Conservation (phyloP, 23 tunicate genomes). For the Ascidia mentula region DNA sequence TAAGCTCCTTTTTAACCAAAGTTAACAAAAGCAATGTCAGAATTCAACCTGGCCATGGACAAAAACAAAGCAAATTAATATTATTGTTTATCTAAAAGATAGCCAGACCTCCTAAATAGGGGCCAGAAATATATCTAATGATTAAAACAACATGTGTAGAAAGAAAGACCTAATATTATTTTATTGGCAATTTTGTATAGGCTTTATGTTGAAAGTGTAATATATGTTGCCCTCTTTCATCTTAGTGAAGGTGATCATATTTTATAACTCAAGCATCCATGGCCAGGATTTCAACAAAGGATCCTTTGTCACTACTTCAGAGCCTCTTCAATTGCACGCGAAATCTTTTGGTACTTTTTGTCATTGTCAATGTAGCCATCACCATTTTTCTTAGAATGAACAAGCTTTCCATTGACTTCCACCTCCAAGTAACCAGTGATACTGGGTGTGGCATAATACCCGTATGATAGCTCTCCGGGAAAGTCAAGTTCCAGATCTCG, state of each 20-base stretch:
- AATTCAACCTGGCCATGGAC: not conserved
- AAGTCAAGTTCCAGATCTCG: conserved; percentile 20
- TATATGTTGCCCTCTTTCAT: too few relatives aligned
- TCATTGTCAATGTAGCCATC: conserved; percentile 86
- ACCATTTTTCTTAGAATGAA: conserved; percentile 89
- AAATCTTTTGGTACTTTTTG: conserved; percentile 54
- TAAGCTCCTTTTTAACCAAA: not conserved
- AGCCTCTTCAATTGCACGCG: conserved; percentile 47
- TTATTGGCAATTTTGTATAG: too few relatives aligned
- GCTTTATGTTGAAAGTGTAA: too few relatives aligned
- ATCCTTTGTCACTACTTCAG: conserved; percentile 8
- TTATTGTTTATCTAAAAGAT: too few relatives aligned
- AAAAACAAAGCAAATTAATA: too few relatives aligned
- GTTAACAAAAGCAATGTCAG: not conserved
- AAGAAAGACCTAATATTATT: too few relatives aligned
- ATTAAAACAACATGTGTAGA: too few relatives aligned
- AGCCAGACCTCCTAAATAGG: too few relatives aligned
- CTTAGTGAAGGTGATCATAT: too few relatives aligned
- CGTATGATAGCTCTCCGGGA: conserved; percentile 10
- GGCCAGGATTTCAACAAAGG: not conserved
- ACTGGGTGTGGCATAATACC: conserved; percentile 14
- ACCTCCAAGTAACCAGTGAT: conserved; percentile 70
- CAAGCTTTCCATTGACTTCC: conserved; percentile 48
- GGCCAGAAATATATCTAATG: too few relatives aligned
- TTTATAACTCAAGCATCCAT: too few relatives aligned